A percentile compares a stretch with the other conserved stretches of the same genome.
Evolutionary conservation across 2,888 invertebrate genomes (phyloP).

Genomic region (Taenaris catops): DNA sequence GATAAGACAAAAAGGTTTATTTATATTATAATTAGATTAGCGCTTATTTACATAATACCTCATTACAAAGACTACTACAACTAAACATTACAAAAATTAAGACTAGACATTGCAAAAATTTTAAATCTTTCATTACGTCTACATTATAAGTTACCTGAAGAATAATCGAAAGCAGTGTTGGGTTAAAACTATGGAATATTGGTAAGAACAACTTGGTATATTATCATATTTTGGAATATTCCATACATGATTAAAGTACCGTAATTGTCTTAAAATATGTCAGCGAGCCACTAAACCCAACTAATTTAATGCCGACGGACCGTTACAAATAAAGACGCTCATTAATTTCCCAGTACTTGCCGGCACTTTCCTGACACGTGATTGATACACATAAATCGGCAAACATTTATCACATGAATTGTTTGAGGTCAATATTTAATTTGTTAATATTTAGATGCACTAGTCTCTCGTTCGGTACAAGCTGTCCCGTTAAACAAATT

Average conservation of each 20-base stretch:
- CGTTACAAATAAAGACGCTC: conserved; percentile 29
- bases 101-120: too few relatives aligned
- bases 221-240: too few relatives aligned
- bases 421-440: conserved; percentile 10
- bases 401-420: conserved; percentile 11
- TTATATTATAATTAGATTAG: too few relatives aligned
- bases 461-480: conserved; percentile 5
- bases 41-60: too few relatives aligned
- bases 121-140: too few relatives aligned
- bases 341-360: conserved; percentile 25
- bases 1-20: too few relatives aligned
- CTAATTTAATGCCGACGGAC: conserved; percentile 35
- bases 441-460: conserved; percentile 22
- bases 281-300: conserved; percentile 17
- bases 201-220: too few relatives aligned
- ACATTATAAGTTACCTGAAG: too few relatives aligned
- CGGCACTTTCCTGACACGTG: conserved; percentile 20
- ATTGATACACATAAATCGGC: conserved; percentile 28
- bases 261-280: conserved; percentile 17
- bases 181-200: too few relatives aligned
- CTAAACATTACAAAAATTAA: too few relatives aligned
- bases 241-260: conserved; percentile 15
- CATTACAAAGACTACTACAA: too few relatives aligned
- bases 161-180: too few relatives aligned
- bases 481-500: conserved; percentile 2